Percentiles rank a stretch among this genome's conserved stretches.
phyloP scores from a whole-genome alignment of 2,797 vertebrate species.

The Nyctalus aviator region DNA sequence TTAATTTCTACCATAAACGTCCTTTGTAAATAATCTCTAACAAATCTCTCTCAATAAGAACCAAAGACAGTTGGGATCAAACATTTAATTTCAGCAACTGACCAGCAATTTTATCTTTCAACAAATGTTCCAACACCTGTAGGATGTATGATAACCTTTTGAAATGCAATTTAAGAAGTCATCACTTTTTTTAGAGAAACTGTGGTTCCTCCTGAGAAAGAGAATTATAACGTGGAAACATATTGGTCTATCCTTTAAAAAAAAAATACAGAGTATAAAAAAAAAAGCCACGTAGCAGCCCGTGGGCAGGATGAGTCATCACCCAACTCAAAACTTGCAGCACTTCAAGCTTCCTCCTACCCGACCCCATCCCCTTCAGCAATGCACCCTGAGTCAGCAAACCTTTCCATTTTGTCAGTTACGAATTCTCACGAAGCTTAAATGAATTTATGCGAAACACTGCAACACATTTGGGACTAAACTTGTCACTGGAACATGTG shows the following conservation, averaged over 20 bases:
- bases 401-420: conserved; percentile 81
- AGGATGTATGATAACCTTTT: conserved; percentile 12
- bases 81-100: conserved; percentile 60
- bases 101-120: conserved; percentile 59
- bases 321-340: conserved; percentile 83
- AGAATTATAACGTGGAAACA: conserved; percentile 64
- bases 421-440: conserved; percentile 73
- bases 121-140: conserved; percentile 62
- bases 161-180: conserved; percentile 59
- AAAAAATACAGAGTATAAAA: conserved; percentile 69
- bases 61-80: conserved; percentile 37
- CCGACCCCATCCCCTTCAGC: conserved; percentile 80
- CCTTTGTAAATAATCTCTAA: conserved; percentile 60
- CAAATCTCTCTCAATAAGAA: conserved; percentile 46
- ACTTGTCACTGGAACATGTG: conserved; percentile 30
- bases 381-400: conserved; percentile 78
- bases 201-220: conserved; percentile 33
- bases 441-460: conserved; percentile 69
- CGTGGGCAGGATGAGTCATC: conserved; percentile 88
- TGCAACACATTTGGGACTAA: not conserved
- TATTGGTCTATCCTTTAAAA: conserved; percentile 78
- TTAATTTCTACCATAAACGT: conserved; percentile 45
- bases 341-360: conserved; percentile 85
- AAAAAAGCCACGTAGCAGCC: conserved; percentile 88
- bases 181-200: conserved; percentile 51